A percentile compares a stretch with the other conserved stretches of the same genome.
phyloP scores from a whole-genome alignment of 35 echinoderm and acorn worm species.

The Patiria miniata region DNA sequence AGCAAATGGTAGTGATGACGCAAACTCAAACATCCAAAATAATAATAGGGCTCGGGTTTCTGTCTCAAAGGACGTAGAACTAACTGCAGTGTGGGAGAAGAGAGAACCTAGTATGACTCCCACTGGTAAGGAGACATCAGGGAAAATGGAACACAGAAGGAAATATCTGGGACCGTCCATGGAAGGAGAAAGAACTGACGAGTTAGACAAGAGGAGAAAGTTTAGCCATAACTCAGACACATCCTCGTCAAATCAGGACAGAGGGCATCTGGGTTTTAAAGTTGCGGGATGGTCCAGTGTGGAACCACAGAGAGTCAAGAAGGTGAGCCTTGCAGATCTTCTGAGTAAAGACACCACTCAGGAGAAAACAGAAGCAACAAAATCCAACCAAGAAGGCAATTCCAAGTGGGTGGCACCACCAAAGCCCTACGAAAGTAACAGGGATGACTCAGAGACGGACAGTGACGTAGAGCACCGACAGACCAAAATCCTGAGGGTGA shows the following conservation, averaged over 20 bases:
- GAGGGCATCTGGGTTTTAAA: too few relatives aligned
- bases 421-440: background rate
- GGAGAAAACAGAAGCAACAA: background rate
- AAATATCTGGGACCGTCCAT: background rate
- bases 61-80: background rate
- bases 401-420: background rate
- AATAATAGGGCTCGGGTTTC: background rate
- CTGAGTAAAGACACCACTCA: background rate
- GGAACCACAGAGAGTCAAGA: background rate
- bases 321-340: background rate
- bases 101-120: background rate
- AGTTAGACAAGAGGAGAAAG: background rate
- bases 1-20: background rate
- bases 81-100: background rate
- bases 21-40: background rate
- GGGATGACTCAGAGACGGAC: conserved; percentile 1
- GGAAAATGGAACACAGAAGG: background rate
- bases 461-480: background rate
- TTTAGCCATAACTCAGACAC: background rate
- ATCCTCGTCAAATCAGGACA: background rate
- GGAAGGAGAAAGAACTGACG: background rate
- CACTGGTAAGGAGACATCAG: too few relatives aligned
- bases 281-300: too few relatives aligned
- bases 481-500: background rate
- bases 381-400: background rate